Conservation (phyloP, 2,113 vertebrate genomes). For the Alethe castanea region DNA sequence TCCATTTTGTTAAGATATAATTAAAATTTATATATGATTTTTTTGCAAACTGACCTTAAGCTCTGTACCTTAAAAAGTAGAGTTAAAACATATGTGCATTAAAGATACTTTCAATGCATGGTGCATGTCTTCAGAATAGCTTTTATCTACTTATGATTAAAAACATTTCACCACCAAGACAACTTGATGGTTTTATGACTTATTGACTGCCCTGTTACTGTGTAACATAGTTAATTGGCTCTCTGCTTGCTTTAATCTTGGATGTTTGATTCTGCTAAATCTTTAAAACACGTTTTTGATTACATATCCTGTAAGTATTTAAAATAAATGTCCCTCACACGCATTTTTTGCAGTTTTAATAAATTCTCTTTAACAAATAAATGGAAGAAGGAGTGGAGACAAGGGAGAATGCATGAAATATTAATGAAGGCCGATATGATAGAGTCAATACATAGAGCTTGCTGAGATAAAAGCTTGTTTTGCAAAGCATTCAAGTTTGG, state of each 20-base stretch:
- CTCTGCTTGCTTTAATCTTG: conserved; percentile 31
- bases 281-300: conserved; percentile 8
- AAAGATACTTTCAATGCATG: background rate
- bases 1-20: background rate
- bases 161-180: conserved; percentile 16
- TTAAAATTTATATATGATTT: background rate
- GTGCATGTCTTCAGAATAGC: background rate
- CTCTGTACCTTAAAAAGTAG: background rate
- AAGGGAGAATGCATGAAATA: background rate
- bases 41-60: background rate
- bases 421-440: background rate
- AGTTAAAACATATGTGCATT: background rate
- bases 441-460: background rate
- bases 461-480: background rate
- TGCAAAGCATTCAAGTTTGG: background rate
- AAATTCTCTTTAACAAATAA: background rate
- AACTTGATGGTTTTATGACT: conserved; percentile 26
- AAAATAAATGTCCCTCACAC: background rate
- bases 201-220: conserved; percentile 24
- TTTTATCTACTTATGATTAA: conserved; percentile 49
- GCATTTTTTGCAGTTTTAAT: background rate
- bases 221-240: conserved; percentile 18
- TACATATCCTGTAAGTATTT: background rate
- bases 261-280: conserved; percentile 18
- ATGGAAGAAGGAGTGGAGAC: background rate